These are phyloP conservation scores for Hepsetus odoe DNA, from an alignment of 2,113 vertebrate species.

Conservation along the genomic window DNA sequence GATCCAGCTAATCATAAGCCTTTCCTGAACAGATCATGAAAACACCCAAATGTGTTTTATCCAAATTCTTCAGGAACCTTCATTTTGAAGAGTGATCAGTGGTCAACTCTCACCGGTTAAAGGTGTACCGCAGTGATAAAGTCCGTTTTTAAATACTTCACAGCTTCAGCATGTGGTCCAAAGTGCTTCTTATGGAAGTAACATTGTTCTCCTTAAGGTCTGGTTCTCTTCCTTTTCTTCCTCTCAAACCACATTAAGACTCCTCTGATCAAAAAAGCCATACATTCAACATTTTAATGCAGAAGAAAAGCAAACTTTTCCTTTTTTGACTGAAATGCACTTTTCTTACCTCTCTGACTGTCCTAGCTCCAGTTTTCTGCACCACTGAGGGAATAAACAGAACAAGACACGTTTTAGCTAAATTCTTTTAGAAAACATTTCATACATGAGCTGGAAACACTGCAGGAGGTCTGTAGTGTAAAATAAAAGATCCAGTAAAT, in stretches of 20 bases:
- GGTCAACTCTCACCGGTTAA: neutral
- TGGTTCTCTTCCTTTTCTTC: constrained; percentile 14
- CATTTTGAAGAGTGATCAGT: constrained; percentile 10
- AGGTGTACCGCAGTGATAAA: neutral
- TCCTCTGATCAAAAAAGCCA: neutral
- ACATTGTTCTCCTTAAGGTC: neutral
- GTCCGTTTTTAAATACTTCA: constrained; percentile 1
- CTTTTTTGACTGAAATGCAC: no score
- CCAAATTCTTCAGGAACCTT: neutral
- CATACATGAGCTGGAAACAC: neutral
- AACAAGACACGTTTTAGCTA: no score
- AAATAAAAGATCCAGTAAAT: neutral
- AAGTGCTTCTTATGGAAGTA: neutral
- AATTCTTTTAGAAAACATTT: no score
- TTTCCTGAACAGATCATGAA: no score
- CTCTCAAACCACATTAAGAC: constrained; percentile 11
- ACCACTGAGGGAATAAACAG: constrained; percentile 65
- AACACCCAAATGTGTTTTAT: no score
- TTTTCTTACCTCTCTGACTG: constrained; percentile 58
- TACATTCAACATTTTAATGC: neutral
- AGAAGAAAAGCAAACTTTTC: neutral
- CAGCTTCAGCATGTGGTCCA: neutral
- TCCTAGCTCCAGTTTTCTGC: constrained; percentile 82
- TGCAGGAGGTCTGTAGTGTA: neutral
- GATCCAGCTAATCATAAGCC: no score